Percentiles rank a stretch among this genome's conserved stretches.
phyloP scores from a whole-genome alignment of 2,888 invertebrate genomes.

The Tridacna crocea region DNA sequence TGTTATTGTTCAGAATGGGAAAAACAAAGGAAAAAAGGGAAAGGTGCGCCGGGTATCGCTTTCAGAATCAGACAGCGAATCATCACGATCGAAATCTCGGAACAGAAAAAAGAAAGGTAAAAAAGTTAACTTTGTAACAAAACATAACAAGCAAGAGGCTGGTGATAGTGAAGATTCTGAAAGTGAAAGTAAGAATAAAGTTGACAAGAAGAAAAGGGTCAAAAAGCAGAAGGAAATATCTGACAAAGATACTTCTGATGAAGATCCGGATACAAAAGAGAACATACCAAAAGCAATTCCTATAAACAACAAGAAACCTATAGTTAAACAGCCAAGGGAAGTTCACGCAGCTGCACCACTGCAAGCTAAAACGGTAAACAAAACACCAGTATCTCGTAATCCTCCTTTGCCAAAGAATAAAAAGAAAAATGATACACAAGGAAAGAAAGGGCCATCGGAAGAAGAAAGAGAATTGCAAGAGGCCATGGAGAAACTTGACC shows the following conservation, averaged over 20 bases:
- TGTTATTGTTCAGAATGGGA: conserved; percentile 41
- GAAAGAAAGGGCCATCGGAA: neutral
- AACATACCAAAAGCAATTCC: neutral
- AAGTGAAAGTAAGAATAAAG: conserved; percentile 8
- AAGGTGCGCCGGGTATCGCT: conserved; percentile 24
- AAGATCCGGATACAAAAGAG: conserved; percentile 25
- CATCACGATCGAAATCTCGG: conserved; percentile 27
- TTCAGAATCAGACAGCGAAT: conserved; percentile 41
- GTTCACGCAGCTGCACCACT: conserved; percentile 19
- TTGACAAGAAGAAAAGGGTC: conserved; percentile 24
- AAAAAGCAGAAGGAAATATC: conserved; percentile 10
- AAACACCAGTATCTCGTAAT: neutral
- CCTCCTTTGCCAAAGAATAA: conserved; percentile 2
- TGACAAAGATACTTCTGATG: conserved; percentile 22
- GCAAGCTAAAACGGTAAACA: conserved; percentile 20
- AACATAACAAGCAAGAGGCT: neutral
- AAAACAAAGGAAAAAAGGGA: conserved; percentile 28
- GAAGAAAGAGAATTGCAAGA: conserved; percentile 43
- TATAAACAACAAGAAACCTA: neutral
- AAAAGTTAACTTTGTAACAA: conserved; percentile 14
- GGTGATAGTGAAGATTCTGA: conserved; percentile 13
- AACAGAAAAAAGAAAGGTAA: conserved; percentile 24
- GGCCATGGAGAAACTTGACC: conserved; percentile 52
- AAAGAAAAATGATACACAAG: neutral
- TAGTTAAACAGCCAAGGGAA: conserved; percentile 5